phyloP scores from a whole-genome alignment of 2,888 invertebrate genomes.

The Agonopterix heracliana region DNA sequence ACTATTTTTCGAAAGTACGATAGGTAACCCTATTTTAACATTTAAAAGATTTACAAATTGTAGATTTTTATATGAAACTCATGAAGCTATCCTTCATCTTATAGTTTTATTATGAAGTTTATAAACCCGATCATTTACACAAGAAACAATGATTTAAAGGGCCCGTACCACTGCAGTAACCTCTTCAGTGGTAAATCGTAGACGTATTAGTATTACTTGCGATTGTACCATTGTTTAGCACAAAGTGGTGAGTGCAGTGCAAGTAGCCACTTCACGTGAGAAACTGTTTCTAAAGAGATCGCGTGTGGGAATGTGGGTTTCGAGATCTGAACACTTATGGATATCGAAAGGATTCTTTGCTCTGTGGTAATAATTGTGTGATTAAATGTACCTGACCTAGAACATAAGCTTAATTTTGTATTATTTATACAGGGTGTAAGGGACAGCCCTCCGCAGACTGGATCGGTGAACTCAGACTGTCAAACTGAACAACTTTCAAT shows the following conservation, averaged over 20 bases:
- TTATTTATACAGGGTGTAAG: too few relatives aligned
- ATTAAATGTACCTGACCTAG: neutral
- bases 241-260: slow-evolving; percentile 46
- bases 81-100: too few relatives aligned
- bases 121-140: slow-evolving; percentile 45
- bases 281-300: slow-evolving; percentile 47
- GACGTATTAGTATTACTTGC: slow-evolving; percentile 49
- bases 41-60: too few relatives aligned
- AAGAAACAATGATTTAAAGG: slow-evolving; percentile 37
- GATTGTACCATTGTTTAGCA: slow-evolving; percentile 58
- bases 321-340: neutral
- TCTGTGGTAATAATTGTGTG: neutral
- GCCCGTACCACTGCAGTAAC: slow-evolving; percentile 37
- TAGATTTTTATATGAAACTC: too few relatives aligned
- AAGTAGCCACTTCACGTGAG: slow-evolving; percentile 55
- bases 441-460: too few relatives aligned
- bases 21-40: too few relatives aligned
- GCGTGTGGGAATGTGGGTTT: slow-evolving; percentile 61
- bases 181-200: slow-evolving; percentile 42
- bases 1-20: too few relatives aligned
- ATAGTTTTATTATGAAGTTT: too few relatives aligned
- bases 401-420: too few relatives aligned
- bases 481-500: too few relatives aligned
- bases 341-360: neutral
- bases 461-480: too few relatives aligned